Conservation (phyloP, 1,140 invertebrate species). For the Macrobrachium rosenbergii region DNA sequence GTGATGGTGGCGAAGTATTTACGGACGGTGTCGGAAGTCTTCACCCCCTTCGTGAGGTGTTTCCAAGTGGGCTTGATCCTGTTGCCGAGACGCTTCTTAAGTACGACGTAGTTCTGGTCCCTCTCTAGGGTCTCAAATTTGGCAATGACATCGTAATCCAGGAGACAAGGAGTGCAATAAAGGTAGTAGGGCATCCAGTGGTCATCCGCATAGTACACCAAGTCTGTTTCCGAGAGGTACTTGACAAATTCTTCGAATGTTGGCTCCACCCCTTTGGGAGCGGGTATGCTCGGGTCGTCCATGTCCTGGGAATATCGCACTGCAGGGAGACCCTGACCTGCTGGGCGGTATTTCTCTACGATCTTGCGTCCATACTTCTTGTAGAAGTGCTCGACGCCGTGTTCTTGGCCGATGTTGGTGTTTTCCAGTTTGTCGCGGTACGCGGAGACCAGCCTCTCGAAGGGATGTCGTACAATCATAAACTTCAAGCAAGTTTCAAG, state of each 20-base stretch:
- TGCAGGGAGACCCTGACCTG: conserved; percentile 8
- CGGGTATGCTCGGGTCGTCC: conserved; percentile 66
- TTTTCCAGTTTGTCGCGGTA: conserved; percentile 78
- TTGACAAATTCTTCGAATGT: conserved; percentile 80
- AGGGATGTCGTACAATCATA: conserved; percentile 76
- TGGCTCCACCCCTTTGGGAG: conserved; percentile 73
- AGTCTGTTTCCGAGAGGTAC: conserved; percentile 69
- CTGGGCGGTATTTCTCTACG: conserved; percentile 72
- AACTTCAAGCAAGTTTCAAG: conserved; percentile 72
- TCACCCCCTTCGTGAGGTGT: conserved; percentile 76
- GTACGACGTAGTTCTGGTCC: conserved; percentile 79
- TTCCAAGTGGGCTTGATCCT: conserved; percentile 85
- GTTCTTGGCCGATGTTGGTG: conserved; percentile 71
- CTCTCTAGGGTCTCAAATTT: conserved; percentile 90
- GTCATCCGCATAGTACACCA: conserved; percentile 72
- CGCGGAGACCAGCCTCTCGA: conserved; percentile 77
- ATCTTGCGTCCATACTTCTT: conserved; percentile 75
- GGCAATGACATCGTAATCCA: conserved; percentile 84
- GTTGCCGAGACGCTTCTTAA: conserved; percentile 77
- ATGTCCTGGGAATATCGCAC: conserved; percentile 46
- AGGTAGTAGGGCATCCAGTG: conserved; percentile 83
- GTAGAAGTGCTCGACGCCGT: conserved; percentile 75
- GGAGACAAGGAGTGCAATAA: conserved; percentile 81
- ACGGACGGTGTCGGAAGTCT: conserved; percentile 75
- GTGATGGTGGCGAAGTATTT: conserved; percentile 78